Conservation (phyloP, 2,888 invertebrate species). For the Mechanitis messenoides region DNA sequence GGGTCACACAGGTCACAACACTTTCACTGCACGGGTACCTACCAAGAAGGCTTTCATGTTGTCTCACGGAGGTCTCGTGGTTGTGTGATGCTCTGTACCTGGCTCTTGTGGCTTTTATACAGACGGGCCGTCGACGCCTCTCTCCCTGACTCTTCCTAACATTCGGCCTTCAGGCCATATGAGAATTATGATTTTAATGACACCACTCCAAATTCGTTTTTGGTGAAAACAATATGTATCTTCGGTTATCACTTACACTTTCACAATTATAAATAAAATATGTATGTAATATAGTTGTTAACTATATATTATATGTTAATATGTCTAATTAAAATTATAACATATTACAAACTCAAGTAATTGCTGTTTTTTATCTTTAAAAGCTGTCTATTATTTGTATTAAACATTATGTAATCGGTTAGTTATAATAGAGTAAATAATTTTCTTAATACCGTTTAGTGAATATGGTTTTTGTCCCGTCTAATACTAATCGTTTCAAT, state of each 20-base stretch:
- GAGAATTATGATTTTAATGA: constrained; percentile 77
- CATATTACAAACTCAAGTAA: too few relatives aligned
- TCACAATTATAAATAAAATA: constrained; percentile 38
- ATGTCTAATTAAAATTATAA: too few relatives aligned
- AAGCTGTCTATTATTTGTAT: too few relatives aligned
- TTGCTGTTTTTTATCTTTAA: too few relatives aligned
- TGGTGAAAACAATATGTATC: constrained; percentile 72
- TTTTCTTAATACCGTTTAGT: background rate
- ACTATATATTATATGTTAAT: too few relatives aligned
- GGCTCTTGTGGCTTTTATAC: constrained; percentile 64
- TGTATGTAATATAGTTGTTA: too few relatives aligned
- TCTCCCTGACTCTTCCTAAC: constrained; percentile 74
- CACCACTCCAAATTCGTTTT: constrained; percentile 68
- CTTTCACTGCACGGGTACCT: constrained; percentile 73
- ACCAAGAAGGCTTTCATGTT: constrained; percentile 77
- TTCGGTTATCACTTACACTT: constrained; percentile 51
- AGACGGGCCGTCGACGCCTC: constrained; percentile 60
- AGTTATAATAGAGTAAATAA: background rate
- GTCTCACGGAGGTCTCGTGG: constrained; percentile 71
- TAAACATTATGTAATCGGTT: too few relatives aligned
- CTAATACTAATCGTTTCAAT: too few relatives aligned
- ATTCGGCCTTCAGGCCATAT: constrained; percentile 72
- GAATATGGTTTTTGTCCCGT: too few relatives aligned
- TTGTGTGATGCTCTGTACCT: constrained; percentile 70
- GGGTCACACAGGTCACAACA: constrained; percentile 70